Evolutionary conservation across 2,888 invertebrate genomes (phyloP), one percentile per base, ranked within the genome.

Genomic region (Eumerus sabulonum): DNA sequence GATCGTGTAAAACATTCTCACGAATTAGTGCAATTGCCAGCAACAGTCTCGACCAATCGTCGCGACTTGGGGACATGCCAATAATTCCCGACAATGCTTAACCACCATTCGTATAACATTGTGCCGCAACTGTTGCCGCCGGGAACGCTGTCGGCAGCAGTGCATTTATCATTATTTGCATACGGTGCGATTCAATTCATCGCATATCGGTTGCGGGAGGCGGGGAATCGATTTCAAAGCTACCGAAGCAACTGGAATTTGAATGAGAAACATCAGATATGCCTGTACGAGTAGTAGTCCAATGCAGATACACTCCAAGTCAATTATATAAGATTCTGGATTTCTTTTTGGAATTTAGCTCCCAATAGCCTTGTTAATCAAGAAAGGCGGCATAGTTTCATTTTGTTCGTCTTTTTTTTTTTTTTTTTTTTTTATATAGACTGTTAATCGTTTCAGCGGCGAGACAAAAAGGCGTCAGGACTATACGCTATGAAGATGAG

Each of bases 121-220:
- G n/a, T n/a, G n/a, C 13, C 47, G 3, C 62, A 59, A 68, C 57
- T 53, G 48, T 48, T 45, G 63, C 64, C 54, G 53, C 47, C 13
- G 40, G 51, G 36, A 63, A 7, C 38, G 14, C 9, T 38, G 45
- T 50, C 53, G 70, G 54, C 71, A 50, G 66, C 51, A 27, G 47
- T 60, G 66, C 76, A 81, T 81, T 81, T 76, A 71, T 81, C 81
- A 76, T 81, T 81, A 81, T 81, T 81, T 81, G 81, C 81, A 81
- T 81, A 81, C 76, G 81, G 81, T 42, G 76, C 81, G 74, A 70
- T 71, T 51, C 56, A 54, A 50, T 71, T 71, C 66, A 38, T 56
- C 44, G 70, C 51, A 73, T 67, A 79, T 73, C 73, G 73, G 63
- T 60, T 64, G 16, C 38, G 47, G 60, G 44, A 40, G 12, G 36